These are phyloP conservation scores for Ambastaia sidthimunki DNA, from an alignment of 2,797 vertebrate species.

Conservation along the genomic window DNA sequence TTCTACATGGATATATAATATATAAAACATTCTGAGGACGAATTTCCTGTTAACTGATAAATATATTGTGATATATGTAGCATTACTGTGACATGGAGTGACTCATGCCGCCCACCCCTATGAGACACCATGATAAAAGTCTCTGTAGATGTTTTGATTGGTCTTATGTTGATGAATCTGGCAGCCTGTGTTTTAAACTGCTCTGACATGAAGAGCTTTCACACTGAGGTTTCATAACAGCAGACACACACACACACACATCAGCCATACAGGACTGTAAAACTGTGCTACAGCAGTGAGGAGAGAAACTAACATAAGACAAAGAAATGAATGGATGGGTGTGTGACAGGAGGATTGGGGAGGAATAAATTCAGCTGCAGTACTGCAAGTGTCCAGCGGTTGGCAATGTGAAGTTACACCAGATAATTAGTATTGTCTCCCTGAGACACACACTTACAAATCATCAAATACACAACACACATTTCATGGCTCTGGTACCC, in stretches of 20 bases:
- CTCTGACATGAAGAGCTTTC: conserved; percentile 36
- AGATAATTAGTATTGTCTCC: conserved; percentile 35
- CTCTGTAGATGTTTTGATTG: conserved; percentile 2
- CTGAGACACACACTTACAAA: conserved; percentile 17
- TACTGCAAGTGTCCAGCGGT: conserved; percentile 46
- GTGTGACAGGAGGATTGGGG: neutral
- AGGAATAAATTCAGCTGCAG: neutral
- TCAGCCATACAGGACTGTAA: conserved; percentile 19
- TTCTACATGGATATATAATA: neutral
- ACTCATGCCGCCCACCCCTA: neutral
- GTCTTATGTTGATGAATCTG: conserved; percentile 48
- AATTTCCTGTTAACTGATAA: no score
- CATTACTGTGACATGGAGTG: neutral
- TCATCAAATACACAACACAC: conserved; percentile 28
- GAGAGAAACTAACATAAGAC: conserved; percentile 26
- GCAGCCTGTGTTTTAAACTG: conserved; percentile 36
- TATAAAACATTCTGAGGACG: neutral
- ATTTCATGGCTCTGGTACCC: conserved; percentile 22
- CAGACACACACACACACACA: conserved; percentile 22
- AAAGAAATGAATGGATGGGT: conserved; percentile 17
- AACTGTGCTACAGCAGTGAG: conserved; percentile 19
- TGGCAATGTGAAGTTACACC: conserved; percentile 39
- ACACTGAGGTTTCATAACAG: conserved; percentile 43
- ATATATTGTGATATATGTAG: neutral
- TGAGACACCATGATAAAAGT: neutral